phyloP scores from a whole-genome alignment of 2,888 invertebrate species.

The Thera obeliscata region DNA sequence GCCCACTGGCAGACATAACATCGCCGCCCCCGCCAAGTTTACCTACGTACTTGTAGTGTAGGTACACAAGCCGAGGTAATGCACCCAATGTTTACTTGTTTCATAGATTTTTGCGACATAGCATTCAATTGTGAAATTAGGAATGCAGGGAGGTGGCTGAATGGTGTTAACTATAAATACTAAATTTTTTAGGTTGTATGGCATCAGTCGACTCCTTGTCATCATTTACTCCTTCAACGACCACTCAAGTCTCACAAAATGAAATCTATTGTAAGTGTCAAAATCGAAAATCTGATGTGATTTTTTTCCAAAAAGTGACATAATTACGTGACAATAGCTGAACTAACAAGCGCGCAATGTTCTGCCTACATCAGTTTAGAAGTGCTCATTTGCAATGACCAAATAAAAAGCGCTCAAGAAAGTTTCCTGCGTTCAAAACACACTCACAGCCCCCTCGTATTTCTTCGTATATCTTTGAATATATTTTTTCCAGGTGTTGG shows the following conservation, averaged over 20 bases:
- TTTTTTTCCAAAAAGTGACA: too few species aligned
- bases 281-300: not conserved
- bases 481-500: constrained; percentile 63
- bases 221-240: constrained; percentile 58
- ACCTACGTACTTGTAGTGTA: constrained; percentile 52
- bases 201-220: constrained; percentile 69
- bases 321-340: too few species aligned
- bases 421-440: too few species aligned
- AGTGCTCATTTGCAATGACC: too few species aligned
- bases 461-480: too few species aligned
- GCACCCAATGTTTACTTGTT: constrained; percentile 80
- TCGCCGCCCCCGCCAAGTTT: constrained; percentile 58
- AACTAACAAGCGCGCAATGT: too few species aligned
- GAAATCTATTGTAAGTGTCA: constrained; percentile 78
- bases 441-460: too few species aligned
- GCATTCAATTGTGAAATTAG: constrained; percentile 73
- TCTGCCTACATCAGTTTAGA: too few species aligned
- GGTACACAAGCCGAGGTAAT: constrained; percentile 70
- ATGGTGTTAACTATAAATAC: constrained; percentile 75
- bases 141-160: constrained; percentile 71
- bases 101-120: constrained; percentile 79
- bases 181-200: constrained; percentile 69
- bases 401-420: too few species aligned
- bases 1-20: constrained; percentile 75
- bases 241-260: constrained; percentile 64